These are phyloP conservation scores for Propithecus perrieri DNA, from an alignment of 2,797 vertebrate genomes.

Conservation along the genomic window DNA sequence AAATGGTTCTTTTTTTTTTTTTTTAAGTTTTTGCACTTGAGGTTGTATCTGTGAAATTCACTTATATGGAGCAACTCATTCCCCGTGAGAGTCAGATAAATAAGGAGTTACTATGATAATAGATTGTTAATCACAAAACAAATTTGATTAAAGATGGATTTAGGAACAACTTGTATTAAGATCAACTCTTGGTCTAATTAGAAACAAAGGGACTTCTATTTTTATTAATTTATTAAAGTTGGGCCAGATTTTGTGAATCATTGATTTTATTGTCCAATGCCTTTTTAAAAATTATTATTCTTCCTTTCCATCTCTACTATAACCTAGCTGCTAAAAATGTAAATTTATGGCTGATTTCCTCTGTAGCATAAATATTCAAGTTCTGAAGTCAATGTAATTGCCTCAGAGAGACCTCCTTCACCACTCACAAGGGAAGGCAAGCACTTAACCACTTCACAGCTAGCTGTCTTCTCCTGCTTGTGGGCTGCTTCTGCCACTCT, in stretches of 20 bases:
- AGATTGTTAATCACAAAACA: slow-evolving; percentile 18
- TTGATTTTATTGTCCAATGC: slow-evolving; percentile 8
- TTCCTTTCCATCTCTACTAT: slow-evolving; percentile 9
- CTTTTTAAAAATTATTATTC: slow-evolving; percentile 43
- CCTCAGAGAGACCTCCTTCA: neutral
- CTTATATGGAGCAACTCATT: neutral
- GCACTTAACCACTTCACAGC: slow-evolving; percentile 49
- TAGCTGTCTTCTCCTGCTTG: neutral
- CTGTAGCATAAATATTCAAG: slow-evolving; percentile 63
- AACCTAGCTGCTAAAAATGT: slow-evolving; percentile 62
- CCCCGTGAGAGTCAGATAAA: slow-evolving; percentile 1
- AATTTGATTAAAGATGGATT: slow-evolving; percentile 53
- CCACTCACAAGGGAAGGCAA: neutral
- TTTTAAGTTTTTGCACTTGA: neutral
- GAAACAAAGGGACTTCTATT: slow-evolving; percentile 66
- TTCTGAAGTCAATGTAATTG: slow-evolving; percentile 47
- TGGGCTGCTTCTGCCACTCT: neutral
- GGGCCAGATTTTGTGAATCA: slow-evolving; percentile 53
- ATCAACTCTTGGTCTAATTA: slow-evolving; percentile 55
- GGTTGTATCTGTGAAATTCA: neutral
- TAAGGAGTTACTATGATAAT: neutral
- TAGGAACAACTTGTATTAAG: slow-evolving; percentile 30
- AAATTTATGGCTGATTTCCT: slow-evolving; percentile 58
- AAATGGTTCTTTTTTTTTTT: slow-evolving; percentile 48
- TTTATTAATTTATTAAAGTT: slow-evolving; percentile 60